These are phyloP conservation scores for Lasioglossum leucozonium DNA, from an alignment of 2,888 invertebrate genomes.

Conservation along the genomic window DNA sequence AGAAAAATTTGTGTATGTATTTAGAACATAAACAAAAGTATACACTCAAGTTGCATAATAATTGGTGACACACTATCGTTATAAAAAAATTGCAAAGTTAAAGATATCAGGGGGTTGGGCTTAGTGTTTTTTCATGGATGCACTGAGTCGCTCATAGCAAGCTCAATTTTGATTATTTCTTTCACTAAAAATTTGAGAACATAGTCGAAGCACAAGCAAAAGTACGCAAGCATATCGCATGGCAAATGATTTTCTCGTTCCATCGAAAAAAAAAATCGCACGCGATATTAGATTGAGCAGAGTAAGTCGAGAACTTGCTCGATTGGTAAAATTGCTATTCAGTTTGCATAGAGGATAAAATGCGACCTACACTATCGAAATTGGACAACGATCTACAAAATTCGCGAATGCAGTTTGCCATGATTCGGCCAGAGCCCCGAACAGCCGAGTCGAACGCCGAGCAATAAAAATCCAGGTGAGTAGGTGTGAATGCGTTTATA, in stretches of 20 bases:
- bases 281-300: background rate
- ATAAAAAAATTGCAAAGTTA: background rate
- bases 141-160: background rate
- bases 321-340: background rate
- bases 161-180: background rate
- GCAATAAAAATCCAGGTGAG: constrained; percentile 5
- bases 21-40: background rate
- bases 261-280: background rate
- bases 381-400: constrained; percentile 4
- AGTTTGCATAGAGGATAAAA: background rate
- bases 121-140: background rate
- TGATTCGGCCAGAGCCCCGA: background rate
- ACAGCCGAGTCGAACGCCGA: background rate
- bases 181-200: background rate
- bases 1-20: no score
- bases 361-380: background rate
- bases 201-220: background rate
- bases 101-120: background rate
- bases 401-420: background rate
- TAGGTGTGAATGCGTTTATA: constrained; percentile 1
- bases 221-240: background rate
- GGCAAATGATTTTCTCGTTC: background rate
- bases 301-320: background rate
- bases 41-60: background rate
- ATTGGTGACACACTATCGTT: background rate